Evolutionary conservation across 37 sponge, comb jelly and placozoan genomes (phyloP), one percentile per base, ranked within the genome.

Genomic region (Beroe forskalii): DNA sequence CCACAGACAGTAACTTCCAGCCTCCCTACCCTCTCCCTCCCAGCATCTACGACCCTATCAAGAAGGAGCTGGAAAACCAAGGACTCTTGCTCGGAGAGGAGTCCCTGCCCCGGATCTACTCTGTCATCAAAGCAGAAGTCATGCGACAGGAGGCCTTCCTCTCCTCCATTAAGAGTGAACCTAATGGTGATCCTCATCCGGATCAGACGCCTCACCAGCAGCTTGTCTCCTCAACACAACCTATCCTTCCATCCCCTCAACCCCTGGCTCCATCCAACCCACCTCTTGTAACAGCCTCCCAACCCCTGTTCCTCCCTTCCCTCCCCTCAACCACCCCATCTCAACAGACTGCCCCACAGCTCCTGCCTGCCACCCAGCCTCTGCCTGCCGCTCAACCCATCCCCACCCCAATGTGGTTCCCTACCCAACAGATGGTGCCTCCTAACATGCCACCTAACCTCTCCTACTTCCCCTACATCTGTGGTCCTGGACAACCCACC

Each of bases 31-130:
- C 55, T 48, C 12, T 37, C 4, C 1, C 35, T 69, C 72, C 72
- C 38, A 33, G 37, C 19, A 33, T 69, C 35, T 69, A 69, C 72
- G 72, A 31, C 19, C 72, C 72, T 33, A 69, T 69, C 72, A 69
- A 69, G 72, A 32, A 69, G 17, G 72, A 69, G 32, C 39, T 69
- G 32, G 33, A 32, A 37, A 69, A 69, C 33, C 72, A 69, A 17
- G 37, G 32, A 2, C 72, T 32, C 9, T 14, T 69, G 19, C 19
- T 36, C 39, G 32, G 12, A 19, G 38, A 69, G 36, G 72, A 36
- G 4, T 35, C 38, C 39, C 38, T 69, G 2, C 38, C 38, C 20
- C 33, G 32, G 19, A 32, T 69, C 35, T 69, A 69, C 38, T 69
- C 72, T 9, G 33, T 69, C 1, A 69, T 69, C 72, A 69, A 69